These are phyloP conservation scores for Euwallacea similis DNA, from an alignment of 1,140 invertebrate genomes.

Conservation along the genomic window DNA sequence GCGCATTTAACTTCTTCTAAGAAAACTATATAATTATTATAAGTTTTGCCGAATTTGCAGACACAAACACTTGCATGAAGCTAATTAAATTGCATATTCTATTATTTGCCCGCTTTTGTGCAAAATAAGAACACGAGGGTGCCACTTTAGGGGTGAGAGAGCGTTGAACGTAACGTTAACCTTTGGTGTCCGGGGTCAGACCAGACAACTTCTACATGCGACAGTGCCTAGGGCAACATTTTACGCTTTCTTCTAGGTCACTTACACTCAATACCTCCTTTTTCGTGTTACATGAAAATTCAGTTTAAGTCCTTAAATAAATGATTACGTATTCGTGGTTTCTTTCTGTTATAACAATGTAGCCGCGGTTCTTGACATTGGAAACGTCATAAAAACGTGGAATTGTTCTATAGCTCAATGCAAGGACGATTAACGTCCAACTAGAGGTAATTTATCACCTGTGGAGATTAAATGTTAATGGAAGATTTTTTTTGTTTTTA, in stretches of 20 bases:
- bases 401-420: too few species aligned
- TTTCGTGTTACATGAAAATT: conserved; percentile 32
- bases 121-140: conserved; percentile 36
- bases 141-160: conserved; percentile 39
- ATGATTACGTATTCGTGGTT: conserved; percentile 8
- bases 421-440: too few species aligned
- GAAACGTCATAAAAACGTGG: background rate
- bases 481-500: too few species aligned
- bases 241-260: conserved; percentile 40
- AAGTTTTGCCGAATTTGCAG: conserved; percentile 27
- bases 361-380: background rate
- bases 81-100: conserved; percentile 35
- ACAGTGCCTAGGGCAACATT: conserved; percentile 40
- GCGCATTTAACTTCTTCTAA: background rate
- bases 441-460: too few species aligned
- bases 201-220: conserved; percentile 22
- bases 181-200: conserved; percentile 37
- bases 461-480: too few species aligned
- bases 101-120: conserved; percentile 20
- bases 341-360: background rate
- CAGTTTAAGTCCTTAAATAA: conserved; percentile 14
- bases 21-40: conserved; percentile 7
- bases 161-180: conserved; percentile 41
- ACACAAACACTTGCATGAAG: conserved; percentile 33
- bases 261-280: conserved; percentile 33